phyloP scores from a whole-genome alignment of 1,140 invertebrate genomes.

The Drosophila lowei region DNA sequence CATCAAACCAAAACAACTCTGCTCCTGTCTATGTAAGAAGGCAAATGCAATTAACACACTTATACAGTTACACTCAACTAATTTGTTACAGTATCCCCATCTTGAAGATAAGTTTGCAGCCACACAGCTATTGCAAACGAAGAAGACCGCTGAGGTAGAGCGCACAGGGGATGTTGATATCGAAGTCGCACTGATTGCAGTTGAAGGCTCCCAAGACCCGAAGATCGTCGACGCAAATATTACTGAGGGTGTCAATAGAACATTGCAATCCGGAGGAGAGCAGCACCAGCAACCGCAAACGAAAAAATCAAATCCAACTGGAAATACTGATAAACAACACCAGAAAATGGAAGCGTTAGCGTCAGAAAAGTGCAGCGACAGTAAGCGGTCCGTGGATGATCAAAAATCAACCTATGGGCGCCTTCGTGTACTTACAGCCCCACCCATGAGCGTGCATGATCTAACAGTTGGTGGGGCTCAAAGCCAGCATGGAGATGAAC shows the following conservation, averaged over 20 bases:
- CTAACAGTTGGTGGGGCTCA: constrained; percentile 47
- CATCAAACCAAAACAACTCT: constrained; percentile 64
- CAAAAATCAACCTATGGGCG: constrained; percentile 85
- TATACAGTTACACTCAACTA: neutral
- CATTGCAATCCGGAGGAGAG: constrained; percentile 4
- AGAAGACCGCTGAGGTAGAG: constrained; percentile 14
- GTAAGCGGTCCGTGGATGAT: constrained; percentile 38
- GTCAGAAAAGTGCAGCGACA: constrained; percentile 38
- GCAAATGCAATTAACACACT: neutral
- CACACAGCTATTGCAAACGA: constrained; percentile 20
- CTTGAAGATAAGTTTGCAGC: constrained; percentile 36
- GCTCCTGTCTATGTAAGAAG: constrained; percentile 63
- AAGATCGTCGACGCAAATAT: constrained; percentile 17
- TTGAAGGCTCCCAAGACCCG: constrained; percentile 5
- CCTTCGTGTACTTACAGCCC: constrained; percentile 86
- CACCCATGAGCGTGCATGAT: constrained; percentile 85
- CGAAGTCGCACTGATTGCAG: neutral
- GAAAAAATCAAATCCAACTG: constrained; percentile 2
- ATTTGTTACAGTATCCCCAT: constrained; percentile 44
- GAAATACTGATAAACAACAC: constrained; percentile 1
- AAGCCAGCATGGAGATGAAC: constrained; percentile 16
- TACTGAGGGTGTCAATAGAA: neutral
- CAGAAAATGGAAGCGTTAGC: constrained; percentile 3
- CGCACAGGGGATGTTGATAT: neutral
- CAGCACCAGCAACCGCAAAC: constrained; percentile 14